Evolutionary conservation across 2,888 invertebrate species (phyloP).

Genomic region (Mycalesis mineus): DNA sequence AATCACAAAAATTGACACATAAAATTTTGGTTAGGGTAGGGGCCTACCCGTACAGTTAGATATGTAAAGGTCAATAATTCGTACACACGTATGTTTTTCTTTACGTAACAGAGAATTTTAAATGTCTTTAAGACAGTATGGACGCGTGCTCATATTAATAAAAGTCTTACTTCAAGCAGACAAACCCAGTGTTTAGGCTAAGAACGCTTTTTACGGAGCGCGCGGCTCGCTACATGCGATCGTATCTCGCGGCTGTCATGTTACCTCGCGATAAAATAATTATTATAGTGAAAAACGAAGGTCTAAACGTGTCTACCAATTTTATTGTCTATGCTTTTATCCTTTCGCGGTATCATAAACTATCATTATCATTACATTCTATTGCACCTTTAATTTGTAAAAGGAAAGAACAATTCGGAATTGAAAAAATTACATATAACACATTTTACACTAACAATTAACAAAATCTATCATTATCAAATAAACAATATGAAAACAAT

Average conservation of each 20-base stretch:
- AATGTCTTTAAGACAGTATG: too few species aligned
- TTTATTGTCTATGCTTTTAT: constrained; percentile 22
- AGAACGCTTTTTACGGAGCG: too few species aligned
- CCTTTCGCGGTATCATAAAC: neutral
- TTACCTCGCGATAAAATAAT: neutral
- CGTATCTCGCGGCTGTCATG: neutral
- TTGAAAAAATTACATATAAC: neutral
- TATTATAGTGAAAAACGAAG: constrained; percentile 1
- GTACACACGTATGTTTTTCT: too few species aligned
- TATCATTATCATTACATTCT: neutral
- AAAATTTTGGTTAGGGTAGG: too few species aligned
- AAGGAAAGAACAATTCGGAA: neutral
- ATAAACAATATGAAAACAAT: constrained; percentile 2
- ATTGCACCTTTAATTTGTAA: constrained; percentile 13
- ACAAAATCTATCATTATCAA: neutral
- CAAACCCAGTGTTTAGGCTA: too few species aligned
- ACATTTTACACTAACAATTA: constrained; percentile 2
- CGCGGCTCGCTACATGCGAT: neutral
- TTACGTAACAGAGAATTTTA: too few species aligned
- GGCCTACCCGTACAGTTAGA: too few species aligned
- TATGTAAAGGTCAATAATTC: too few species aligned
- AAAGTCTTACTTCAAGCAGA: too few species aligned
- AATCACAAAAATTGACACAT: too few species aligned
- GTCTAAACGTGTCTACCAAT: constrained; percentile 2
- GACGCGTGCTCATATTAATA: too few species aligned